Conservation (phyloP, 2,888 invertebrate species). For the Drosophila flavopinicola region DNA sequence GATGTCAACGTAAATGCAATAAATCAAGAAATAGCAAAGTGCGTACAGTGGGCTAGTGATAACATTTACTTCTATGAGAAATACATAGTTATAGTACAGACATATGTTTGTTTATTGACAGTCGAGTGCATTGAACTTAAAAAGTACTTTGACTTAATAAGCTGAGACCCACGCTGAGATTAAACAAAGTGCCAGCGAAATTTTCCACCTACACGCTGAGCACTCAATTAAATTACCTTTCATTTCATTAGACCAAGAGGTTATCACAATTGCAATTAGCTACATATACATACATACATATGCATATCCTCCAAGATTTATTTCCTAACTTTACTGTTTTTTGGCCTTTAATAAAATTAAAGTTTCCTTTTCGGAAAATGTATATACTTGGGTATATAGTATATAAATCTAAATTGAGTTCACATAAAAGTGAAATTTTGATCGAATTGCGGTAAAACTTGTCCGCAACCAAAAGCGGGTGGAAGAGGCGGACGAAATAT, state of each 20-base stretch:
- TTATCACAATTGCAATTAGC: slow-evolving; percentile 33
- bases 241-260: slow-evolving; percentile 38
- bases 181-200: slow-evolving; percentile 37
- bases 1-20: slow-evolving; percentile 13
- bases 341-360: too few species aligned
- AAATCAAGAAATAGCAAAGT: slow-evolving; percentile 34
- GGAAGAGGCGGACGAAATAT: neutral
- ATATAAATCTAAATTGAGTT: slow-evolving; percentile 41
- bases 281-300: neutral
- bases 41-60: slow-evolving; percentile 23
- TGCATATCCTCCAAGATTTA: too few species aligned
- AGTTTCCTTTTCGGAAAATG: too few species aligned
- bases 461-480: slow-evolving; percentile 24
- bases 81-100: neutral
- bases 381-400: too few species aligned
- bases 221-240: slow-evolving; percentile 45
- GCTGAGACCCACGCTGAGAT: slow-evolving; percentile 39
- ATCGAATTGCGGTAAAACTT: slow-evolving; percentile 60
- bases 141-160: slow-evolving; percentile 29
- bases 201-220: slow-evolving; percentile 50
- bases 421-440: slow-evolving; percentile 68
- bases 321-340: too few species aligned
- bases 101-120: slow-evolving; percentile 8
- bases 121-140: slow-evolving; percentile 43
- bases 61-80: slow-evolving; percentile 26